phyloP scores from a whole-genome alignment of 2,888 invertebrate genomes.

The Creontiades dilutus region DNA sequence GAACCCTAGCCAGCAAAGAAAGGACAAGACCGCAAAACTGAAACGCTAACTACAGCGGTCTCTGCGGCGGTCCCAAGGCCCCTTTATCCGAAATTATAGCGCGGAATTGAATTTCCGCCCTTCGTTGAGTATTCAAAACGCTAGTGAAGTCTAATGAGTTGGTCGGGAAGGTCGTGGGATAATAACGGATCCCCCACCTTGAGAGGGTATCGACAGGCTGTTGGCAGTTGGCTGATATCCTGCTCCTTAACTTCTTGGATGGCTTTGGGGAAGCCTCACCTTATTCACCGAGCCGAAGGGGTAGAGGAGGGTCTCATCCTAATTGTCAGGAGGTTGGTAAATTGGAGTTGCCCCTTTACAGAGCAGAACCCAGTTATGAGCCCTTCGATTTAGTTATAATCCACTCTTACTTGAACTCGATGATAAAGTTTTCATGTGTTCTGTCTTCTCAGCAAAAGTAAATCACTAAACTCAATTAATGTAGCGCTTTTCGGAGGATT shows the following conservation, averaged over 20 bases:
- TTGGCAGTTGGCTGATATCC: not conserved
- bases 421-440: no score
- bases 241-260: not conserved
- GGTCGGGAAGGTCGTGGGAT: not conserved
- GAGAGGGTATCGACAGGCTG: not conserved
- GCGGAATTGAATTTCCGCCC: conserved; percentile 22
- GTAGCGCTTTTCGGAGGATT: no score
- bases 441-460: no score
- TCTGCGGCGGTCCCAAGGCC: not conserved
- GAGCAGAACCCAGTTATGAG: not conserved
- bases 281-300: not conserved
- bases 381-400: not conserved
- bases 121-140: conserved; percentile 36
- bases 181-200: not conserved
- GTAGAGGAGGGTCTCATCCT: not conserved
- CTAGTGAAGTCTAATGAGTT: conserved; percentile 21
- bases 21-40: not conserved
- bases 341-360: not conserved
- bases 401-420: no score
- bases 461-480: no score
- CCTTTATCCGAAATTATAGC: conserved; percentile 36
- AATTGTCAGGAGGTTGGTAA: not conserved
- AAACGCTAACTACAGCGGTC: conserved; percentile 16
- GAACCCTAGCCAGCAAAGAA: no score
- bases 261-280: not conserved